phyloP scores from a whole-genome alignment of 2,888 invertebrate genomes.

The Bursaphelenchus okinawaensis region DNA sequence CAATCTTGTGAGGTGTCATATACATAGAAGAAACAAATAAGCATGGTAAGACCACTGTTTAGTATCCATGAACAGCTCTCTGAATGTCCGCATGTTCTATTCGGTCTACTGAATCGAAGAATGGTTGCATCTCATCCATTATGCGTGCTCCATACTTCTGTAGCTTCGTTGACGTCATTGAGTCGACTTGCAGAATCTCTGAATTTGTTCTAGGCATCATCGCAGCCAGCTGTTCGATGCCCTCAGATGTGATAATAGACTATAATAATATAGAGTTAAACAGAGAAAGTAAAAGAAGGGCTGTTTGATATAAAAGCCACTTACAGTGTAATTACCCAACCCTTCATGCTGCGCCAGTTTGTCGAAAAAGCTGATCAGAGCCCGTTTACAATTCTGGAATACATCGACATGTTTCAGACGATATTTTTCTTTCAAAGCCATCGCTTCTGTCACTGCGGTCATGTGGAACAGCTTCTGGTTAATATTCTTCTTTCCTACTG shows the following conservation, averaged over 20 bases:
- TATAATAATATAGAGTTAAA: constrained; percentile 20
- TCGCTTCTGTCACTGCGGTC: constrained; percentile 44
- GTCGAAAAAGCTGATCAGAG: constrained; percentile 32
- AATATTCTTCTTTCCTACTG: constrained; percentile 25
- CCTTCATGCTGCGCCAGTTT: constrained; percentile 29
- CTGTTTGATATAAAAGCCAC: not conserved
- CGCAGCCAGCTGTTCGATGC: constrained; percentile 51
- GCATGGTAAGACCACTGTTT: not conserved
- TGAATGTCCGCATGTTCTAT: constrained; percentile 40
- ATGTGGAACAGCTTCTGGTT: constrained; percentile 27
- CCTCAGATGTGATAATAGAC: constrained; percentile 39
- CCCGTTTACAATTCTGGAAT: constrained; percentile 34
- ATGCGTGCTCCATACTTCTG: constrained; percentile 37
- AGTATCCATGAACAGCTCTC: not conserved
- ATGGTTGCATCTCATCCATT: constrained; percentile 40
- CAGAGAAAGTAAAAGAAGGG: not conserved
- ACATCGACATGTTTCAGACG: constrained; percentile 44
- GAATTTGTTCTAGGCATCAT: constrained; percentile 53
- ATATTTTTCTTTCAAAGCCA: constrained; percentile 49
- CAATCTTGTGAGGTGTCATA: too few species aligned
- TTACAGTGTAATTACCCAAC: constrained; percentile 19
- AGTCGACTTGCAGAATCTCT: constrained; percentile 49
- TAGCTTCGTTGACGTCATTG: constrained; percentile 43
- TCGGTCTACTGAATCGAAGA: constrained; percentile 43
- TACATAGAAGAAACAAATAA: too few species aligned